Base-by-base conservation (phyloP, 1,140 invertebrate species). In the Drusus annulatus region DNA sequence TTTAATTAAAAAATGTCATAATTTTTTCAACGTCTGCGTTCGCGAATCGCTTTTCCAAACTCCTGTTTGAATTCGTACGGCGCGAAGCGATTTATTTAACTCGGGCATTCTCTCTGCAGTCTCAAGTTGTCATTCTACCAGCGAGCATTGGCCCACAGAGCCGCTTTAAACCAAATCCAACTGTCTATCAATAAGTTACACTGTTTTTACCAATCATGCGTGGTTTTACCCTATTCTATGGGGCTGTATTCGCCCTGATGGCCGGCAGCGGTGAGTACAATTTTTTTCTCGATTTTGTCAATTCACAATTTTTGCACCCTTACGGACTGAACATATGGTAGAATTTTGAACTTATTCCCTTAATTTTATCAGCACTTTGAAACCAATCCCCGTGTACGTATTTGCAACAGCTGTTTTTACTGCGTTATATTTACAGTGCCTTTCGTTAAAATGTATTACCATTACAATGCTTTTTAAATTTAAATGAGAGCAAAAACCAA, bases 241-340 rank as follows among this genome's bases (percentile, higher is more conserved):
- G 51, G 68, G 78, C 56, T 17, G 68, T 63, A 16, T 60, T 79
- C 28, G 78, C 78, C 78, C 68, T 79, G 10, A 10, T 60, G 21
- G 63, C 76, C 17, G 28, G 65, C 51, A 68, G 19, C 16, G 65
- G 78, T 79, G 23, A 78, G 63, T 56, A 60, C 21, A 51, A 54
- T 65, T 60, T 25, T 1, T 13, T 23, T 23, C 15, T 15, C 3
- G 5, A 23, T 28, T 25, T 63, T 3, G 16, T 21, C n/a, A n/a
- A n/a, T n/a, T n/a, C n/a, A n/a, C n/a, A n/a, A n/a, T n/a, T n/a
- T n/a, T n/a, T n/a, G n/a, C n/a, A n/a, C n/a, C n/a, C n/a, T n/a
- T n/a, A n/a, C n/a, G n/a, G n/a, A 16, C 7, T 28, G 10, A 28
- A n/a, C 62, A 65, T 65, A 65, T 28, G 21, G 62, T 16, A 8